These are phyloP conservation scores for Nycteola revayana DNA, from an alignment of 2,888 invertebrate species.

Conservation along the genomic window DNA sequence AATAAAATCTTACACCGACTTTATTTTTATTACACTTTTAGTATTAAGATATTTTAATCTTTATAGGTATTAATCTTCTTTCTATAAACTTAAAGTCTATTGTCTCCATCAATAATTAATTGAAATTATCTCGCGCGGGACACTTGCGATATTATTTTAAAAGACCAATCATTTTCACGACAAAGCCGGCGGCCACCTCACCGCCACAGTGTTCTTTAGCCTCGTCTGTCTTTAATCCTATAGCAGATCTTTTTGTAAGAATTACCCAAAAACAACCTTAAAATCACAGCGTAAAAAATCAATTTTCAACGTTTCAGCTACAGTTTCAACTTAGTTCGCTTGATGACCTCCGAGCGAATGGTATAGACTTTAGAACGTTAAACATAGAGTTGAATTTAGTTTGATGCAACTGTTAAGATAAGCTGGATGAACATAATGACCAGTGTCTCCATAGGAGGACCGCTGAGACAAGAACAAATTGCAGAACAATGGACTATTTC, in stretches of 20 bases:
- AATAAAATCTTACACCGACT: too few relatives aligned
- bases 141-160: constrained; percentile 26
- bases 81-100: too few relatives aligned
- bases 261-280: constrained; percentile 1
- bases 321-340: constrained; percentile 1
- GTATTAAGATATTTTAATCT: background rate
- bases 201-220: constrained; percentile 24
- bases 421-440: constrained; percentile 35
- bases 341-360: constrained; percentile 12
- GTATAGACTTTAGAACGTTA: background rate
- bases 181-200: constrained; percentile 24
- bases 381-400: constrained; percentile 11
- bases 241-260: too few relatives aligned
- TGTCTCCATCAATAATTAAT: too few relatives aligned
- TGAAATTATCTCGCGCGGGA: constrained; percentile 7
- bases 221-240: constrained; percentile 35
- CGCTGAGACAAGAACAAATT: constrained; percentile 51
- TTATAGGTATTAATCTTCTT: too few relatives aligned
- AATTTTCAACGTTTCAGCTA: background rate
- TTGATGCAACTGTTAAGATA: background rate
- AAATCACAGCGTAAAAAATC: background rate
- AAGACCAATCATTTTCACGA: constrained; percentile 24
- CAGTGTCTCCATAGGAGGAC: constrained; percentile 37
- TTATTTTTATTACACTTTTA: too few relatives aligned
- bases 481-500: constrained; percentile 50